Conservation (phyloP, 2,113 vertebrate species). For the Astur gentilis region DNA sequence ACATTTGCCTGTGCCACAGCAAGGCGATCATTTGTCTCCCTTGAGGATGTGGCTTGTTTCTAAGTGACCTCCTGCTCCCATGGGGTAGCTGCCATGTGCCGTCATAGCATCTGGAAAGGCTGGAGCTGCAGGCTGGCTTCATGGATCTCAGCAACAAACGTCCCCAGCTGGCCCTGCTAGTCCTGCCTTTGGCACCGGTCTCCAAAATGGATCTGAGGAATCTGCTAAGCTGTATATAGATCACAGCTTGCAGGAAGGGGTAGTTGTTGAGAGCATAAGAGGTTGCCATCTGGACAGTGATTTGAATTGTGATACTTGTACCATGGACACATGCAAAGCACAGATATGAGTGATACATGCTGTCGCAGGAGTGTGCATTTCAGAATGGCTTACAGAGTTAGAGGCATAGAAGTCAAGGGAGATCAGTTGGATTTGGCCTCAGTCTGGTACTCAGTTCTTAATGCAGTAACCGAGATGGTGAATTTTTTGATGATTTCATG, state of each 20-base stretch:
- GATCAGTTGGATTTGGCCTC: background rate
- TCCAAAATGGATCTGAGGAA: background rate
- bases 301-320: background rate
- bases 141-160: background rate
- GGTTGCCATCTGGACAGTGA: background rate
- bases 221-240: background rate
- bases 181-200: background rate
- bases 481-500: background rate
- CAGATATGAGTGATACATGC: accelerated
- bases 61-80: background rate
- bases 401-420: background rate
- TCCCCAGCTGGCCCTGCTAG: background rate
- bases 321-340: background rate
- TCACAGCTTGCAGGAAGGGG: background rate
- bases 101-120: background rate
- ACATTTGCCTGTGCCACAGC: background rate
- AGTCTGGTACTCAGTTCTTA: background rate
- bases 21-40: background rate
- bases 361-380: background rate
- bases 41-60: background rate
- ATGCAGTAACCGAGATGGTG: background rate
- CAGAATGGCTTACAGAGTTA: background rate
- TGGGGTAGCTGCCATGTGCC: background rate
- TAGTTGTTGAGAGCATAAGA: background rate
- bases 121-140: background rate